These are phyloP conservation scores for Dioctria rufipes DNA, from an alignment of 2,888 invertebrate genomes.

Conservation along the genomic window DNA sequence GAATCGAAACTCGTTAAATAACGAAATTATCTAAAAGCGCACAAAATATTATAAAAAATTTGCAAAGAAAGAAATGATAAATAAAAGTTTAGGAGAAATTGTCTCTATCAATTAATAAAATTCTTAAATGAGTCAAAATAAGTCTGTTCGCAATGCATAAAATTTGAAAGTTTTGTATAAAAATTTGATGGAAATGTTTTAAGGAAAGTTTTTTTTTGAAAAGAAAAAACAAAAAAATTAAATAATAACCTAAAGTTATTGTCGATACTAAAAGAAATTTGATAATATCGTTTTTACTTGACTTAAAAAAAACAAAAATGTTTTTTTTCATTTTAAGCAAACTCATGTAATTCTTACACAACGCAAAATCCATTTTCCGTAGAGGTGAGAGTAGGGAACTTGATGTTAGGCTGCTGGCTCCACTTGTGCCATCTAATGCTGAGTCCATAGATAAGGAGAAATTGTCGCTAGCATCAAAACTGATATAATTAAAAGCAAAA, in stretches of 20 bases:
- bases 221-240: background rate
- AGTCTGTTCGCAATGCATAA: constrained; percentile 49
- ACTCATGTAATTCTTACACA: constrained; percentile 79
- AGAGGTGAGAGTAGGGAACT: constrained; percentile 73
- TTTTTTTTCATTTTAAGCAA: background rate
- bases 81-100: constrained; percentile 19
- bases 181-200: constrained; percentile 38
- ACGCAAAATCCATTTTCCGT: constrained; percentile 86
- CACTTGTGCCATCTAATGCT: constrained; percentile 66
- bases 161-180: constrained; percentile 26
- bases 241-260: constrained; percentile 41
- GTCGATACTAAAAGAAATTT: constrained; percentile 8
- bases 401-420: constrained; percentile 59
- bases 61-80: constrained; percentile 42
- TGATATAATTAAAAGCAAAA: constrained; percentile 56
- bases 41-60: constrained; percentile 52
- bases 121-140: constrained; percentile 43
- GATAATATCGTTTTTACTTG: constrained; percentile 12
- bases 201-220: constrained; percentile 16
- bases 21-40: constrained; percentile 52
- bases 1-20: constrained; percentile 29
- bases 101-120: constrained; percentile 38
- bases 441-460: constrained; percentile 71
- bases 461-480: constrained; percentile 71
- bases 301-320: background rate